Conservation (phyloP, 2,113 vertebrate genomes). For the Clupea harengus region DNA sequence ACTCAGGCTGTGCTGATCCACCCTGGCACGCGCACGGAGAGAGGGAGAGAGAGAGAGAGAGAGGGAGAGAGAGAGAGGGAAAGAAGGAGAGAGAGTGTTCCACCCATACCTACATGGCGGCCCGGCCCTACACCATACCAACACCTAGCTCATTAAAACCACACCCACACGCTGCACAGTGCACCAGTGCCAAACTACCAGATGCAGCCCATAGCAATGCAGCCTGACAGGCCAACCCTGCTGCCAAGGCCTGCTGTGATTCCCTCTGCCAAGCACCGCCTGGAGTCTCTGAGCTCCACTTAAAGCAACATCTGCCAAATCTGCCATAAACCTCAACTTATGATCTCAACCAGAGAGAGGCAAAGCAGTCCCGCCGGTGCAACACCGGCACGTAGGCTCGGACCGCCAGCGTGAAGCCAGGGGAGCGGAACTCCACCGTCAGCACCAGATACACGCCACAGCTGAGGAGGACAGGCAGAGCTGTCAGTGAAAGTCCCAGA, state of each 20-base stretch:
- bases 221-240: neutral
- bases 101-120: neutral
- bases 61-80: slow-evolving; percentile 1
- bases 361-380: neutral
- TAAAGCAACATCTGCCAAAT: neutral
- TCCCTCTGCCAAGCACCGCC: neutral
- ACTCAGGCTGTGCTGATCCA: slow-evolving; percentile 19
- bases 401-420: neutral
- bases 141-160: neutral
- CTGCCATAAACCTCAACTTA: neutral
- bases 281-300: neutral
- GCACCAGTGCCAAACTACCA: neutral
- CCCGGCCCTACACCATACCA: neutral
- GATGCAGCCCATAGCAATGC: neutral
- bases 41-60: neutral
- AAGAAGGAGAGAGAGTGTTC: neutral
- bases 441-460: neutral
- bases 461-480: neutral
- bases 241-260: neutral
- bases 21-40: slow-evolving; percentile 12
- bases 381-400: neutral
- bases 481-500: neutral
- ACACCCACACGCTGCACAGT: neutral
- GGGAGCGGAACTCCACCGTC: neutral
- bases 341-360: neutral